Evolutionary conservation across 2,113 vertebrate genomes (phyloP).

Genomic region (Anguilla rostrata): DNA sequence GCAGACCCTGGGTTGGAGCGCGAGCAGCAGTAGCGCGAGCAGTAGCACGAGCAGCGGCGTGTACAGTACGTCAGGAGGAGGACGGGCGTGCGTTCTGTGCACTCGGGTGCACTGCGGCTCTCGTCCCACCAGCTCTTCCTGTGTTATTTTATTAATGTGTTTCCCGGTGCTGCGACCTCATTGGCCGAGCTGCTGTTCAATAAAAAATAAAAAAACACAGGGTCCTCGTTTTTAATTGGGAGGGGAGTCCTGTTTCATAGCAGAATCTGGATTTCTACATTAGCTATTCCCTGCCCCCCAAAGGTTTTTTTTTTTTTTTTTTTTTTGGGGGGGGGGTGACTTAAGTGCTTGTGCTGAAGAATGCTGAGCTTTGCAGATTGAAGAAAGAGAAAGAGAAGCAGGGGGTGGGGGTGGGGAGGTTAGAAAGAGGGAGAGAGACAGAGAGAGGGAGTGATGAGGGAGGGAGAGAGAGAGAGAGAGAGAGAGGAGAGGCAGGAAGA

Average conservation of each 20-base stretch:
- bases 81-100: slow-evolving; percentile 4
- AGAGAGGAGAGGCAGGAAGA: not conserved
- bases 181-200: slow-evolving; percentile 31
- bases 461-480: slow-evolving; percentile 12
- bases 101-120: slow-evolving; percentile 19
- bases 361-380: slow-evolving; percentile 30
- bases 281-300: slow-evolving; percentile 1
- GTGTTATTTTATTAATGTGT: slow-evolving; percentile 25
- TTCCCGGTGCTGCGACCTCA: slow-evolving; percentile 18
- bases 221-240: slow-evolving; percentile 28
- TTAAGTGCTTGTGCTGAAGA: slow-evolving; percentile 12
- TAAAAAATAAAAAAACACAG: not conserved
- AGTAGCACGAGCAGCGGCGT: not conserved
- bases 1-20: not conserved
- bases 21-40: not conserved
- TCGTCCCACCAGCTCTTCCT: slow-evolving; percentile 18
- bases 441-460: not conserved
- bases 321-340: not conserved
- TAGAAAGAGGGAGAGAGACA: slow-evolving; percentile 1
- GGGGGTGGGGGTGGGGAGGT: slow-evolving; percentile 8
- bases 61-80: not conserved
- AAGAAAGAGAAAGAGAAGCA: not conserved
- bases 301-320: not conserved
- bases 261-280: slow-evolving; percentile 24
- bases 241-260: slow-evolving; percentile 16